phyloP scores from a whole-genome alignment of 2,797 vertebrate species.

The Chlorospingus semifuscus region DNA sequence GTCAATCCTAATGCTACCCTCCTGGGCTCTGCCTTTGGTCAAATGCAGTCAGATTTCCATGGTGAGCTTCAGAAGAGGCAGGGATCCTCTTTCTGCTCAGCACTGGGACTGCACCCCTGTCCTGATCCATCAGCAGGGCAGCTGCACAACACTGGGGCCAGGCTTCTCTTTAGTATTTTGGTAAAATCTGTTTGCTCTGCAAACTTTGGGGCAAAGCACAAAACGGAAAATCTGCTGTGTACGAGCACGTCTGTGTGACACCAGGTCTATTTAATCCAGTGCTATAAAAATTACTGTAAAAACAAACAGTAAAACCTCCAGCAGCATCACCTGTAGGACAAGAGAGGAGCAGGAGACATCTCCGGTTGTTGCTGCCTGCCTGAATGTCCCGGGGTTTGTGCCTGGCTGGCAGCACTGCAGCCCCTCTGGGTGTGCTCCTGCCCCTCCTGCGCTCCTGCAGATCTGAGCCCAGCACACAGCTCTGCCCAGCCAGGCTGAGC shows the following conservation, averaged over 20 bases:
- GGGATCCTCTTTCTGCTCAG: neutral
- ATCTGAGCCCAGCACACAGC: no score
- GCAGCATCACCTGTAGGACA: neutral
- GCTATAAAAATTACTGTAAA: neutral
- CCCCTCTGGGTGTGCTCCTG: neutral
- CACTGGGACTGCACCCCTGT: neutral
- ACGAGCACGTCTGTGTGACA: neutral
- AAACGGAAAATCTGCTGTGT: neutral
- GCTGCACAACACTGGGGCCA: neutral
- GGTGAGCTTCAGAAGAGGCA: neutral
- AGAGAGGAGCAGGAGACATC: neutral
- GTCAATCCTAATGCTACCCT: neutral
- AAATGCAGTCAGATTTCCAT: neutral
- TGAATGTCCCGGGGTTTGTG: neutral
- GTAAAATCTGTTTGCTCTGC: neutral
- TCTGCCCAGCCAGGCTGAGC: no score
- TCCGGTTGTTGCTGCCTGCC: rapidly evolving
- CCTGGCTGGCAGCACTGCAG: neutral
- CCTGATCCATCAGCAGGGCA: rapidly evolving
- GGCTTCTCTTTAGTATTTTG: neutral
- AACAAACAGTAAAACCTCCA: neutral
- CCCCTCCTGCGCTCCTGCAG: no score
- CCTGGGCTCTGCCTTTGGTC: neutral
- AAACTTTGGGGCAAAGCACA: neutral
- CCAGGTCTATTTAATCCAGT: neutral